Evolutionary conservation across 2,888 invertebrate species (phyloP).

Genomic region (Boloria euphrosyne): DNA sequence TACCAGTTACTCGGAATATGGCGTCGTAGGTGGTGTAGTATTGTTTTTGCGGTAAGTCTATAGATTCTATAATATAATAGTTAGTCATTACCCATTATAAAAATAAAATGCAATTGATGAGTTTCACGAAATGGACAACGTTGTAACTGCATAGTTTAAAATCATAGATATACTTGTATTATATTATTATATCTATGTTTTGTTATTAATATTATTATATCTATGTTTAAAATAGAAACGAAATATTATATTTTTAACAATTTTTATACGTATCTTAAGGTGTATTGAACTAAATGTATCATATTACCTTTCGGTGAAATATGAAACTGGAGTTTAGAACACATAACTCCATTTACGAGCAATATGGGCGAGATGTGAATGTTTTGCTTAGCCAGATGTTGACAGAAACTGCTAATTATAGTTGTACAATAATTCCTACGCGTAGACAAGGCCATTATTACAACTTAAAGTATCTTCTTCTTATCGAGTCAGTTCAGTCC

Average conservation of each 20-base stretch:
- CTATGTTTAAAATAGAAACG: neutral
- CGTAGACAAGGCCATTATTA: conserved; percentile 6
- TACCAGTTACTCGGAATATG: conserved; percentile 51
- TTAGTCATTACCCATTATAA: neutral
- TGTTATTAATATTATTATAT: no score
- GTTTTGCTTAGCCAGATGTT: conserved; percentile 28
- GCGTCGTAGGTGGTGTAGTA: conserved; percentile 51
- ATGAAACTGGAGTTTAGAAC: conserved; percentile 1
- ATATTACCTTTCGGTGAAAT: conserved; percentile 13
- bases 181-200: no score
- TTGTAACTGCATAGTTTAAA: neutral
- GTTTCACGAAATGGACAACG: neutral
- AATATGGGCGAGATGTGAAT: conserved; percentile 21
- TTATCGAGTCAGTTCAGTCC: no score
- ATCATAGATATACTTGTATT: no score
- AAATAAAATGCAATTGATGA: neutral
- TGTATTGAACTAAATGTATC: neutral
- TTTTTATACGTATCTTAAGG: neutral
- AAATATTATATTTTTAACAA: neutral
- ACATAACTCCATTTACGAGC: conserved; percentile 11
- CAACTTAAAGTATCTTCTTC: no score
- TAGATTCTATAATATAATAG: neutral
- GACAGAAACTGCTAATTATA: conserved; percentile 22
- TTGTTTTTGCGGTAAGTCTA: conserved; percentile 42
- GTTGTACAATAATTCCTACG: conserved; percentile 15